A percentile compares a stretch with the other conserved stretches of the same genome.
phyloP scores from a whole-genome alignment of 1,140 invertebrate species.

The Helicoverpa armigera region DNA sequence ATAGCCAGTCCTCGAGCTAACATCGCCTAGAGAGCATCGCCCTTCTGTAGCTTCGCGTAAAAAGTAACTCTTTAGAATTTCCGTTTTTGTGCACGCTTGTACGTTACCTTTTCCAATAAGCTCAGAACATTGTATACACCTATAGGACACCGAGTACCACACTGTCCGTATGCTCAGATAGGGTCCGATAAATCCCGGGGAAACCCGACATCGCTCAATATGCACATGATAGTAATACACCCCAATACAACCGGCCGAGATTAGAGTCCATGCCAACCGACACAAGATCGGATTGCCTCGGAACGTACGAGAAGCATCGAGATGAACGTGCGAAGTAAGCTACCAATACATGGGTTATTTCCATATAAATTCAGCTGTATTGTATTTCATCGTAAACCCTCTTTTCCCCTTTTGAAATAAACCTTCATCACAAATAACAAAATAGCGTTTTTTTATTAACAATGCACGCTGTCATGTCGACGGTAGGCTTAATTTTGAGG shows the following conservation, averaged over 20 bases:
- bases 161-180: slow-evolving; percentile 22
- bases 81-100: background rate
- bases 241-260: slow-evolving; percentile 40
- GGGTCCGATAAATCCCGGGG: slow-evolving; percentile 46
- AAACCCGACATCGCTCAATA: slow-evolving; percentile 37
- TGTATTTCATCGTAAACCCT: slow-evolving; percentile 23
- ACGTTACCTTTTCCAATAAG: slow-evolving; percentile 16
- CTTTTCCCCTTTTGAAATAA: slow-evolving; percentile 9
- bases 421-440: background rate
- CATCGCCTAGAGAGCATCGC: no score
- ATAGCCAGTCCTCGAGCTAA: no score
- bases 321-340: slow-evolving; percentile 27
- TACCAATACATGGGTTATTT: slow-evolving; percentile 18
- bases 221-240: slow-evolving; percentile 46
- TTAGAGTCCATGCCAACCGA: slow-evolving; percentile 28
- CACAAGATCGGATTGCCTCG: slow-evolving; percentile 37
- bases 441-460: no score
- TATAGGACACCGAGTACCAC: background rate
- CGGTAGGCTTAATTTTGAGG: background rate
- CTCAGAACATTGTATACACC: background rate
- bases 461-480: no score
- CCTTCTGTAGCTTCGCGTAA: no score
- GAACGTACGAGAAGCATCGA: slow-evolving; percentile 18
- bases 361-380: slow-evolving; percentile 22
- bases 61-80: no score